Evolutionary conservation across 2,888 invertebrate species (phyloP).

Genomic region (Auanema freiburgensis): DNA sequence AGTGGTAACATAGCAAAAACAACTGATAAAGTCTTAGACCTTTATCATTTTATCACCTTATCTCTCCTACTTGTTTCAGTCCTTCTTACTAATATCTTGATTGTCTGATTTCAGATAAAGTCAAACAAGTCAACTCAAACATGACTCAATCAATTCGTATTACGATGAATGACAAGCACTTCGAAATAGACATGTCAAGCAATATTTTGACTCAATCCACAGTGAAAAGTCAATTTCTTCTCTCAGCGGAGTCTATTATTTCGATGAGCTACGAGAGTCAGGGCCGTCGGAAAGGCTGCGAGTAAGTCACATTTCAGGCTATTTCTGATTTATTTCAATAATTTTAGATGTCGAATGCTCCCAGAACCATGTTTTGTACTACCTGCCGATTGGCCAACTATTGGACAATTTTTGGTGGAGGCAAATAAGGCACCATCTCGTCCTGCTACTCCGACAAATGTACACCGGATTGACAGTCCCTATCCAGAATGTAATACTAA

Average conservation of each 20-base stretch:
- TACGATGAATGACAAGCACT: constrained; percentile 4
- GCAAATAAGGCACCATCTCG: too few species aligned
- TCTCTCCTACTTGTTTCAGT: too few species aligned
- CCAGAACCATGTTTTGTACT: constrained; percentile 6
- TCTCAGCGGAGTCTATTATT: constrained; percentile 7
- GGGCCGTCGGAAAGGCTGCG: constrained; percentile 6
- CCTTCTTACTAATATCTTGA: too few species aligned
- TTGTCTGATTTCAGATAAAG: too few species aligned
- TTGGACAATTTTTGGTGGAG: constrained; percentile 3
- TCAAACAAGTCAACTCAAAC: too few species aligned
- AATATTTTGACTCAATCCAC: constrained; percentile 3
- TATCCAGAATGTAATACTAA: too few species aligned
- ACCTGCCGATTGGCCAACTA: constrained; percentile 1
- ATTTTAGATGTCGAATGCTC: constrained; percentile 9
- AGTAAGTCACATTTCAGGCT: constrained; percentile 13
- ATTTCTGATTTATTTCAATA: constrained; percentile 16
- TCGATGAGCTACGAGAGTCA: constrained; percentile 8
- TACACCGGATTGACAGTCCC: too few species aligned
- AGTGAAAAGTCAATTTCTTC: constrained; percentile 1
- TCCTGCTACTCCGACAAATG: too few species aligned
- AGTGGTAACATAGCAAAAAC: too few species aligned
- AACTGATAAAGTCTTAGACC: too few species aligned
- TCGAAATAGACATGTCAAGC: constrained; percentile 4
- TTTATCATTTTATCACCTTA: too few species aligned
- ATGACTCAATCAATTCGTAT: constrained; percentile 9